These are phyloP conservation scores for Eciton burchellii DNA, from an alignment of 1,140 invertebrate species.

Conservation along the genomic window DNA sequence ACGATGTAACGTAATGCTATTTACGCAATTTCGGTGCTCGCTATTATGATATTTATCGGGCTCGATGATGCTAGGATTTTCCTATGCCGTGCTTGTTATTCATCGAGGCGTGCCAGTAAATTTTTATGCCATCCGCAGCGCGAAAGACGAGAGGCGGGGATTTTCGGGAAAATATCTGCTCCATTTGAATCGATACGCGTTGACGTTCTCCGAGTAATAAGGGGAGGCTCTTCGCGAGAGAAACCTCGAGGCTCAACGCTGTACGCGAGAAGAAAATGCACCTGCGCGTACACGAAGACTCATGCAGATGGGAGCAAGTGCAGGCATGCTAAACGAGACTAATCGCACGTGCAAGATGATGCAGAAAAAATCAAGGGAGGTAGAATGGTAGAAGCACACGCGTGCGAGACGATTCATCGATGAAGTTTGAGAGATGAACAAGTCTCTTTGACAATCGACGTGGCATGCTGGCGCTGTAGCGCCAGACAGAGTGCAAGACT, in stretches of 20 bases:
- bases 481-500: neutral
- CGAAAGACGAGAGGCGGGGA: neutral
- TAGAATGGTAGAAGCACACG: conserved; percentile 16
- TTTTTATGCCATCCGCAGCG: neutral
- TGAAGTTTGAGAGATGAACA: conserved; percentile 44
- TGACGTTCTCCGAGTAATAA: neutral
- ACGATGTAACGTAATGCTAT: conserved; percentile 42
- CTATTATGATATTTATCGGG: conserved; percentile 5
- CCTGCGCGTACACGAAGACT: neutral
- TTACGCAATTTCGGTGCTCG: conserved; percentile 39
- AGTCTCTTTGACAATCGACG: too few species aligned
- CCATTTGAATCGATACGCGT: neutral
- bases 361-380: neutral
- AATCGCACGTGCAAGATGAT: conserved; percentile 49
- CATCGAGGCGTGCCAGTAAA: too few species aligned
- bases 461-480: neutral
- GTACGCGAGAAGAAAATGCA: neutral
- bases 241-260: too few species aligned
- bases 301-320: conserved; percentile 18
- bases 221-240: too few species aligned
- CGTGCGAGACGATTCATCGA: conserved; percentile 14
- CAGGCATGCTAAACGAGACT: conserved; percentile 56
- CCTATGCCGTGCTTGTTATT: neutral
- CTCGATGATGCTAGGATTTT: neutral
- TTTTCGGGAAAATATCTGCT: neutral